phyloP scores from a whole-genome alignment of 2,797 vertebrate species.

The Peromyscus aztecus region DNA sequence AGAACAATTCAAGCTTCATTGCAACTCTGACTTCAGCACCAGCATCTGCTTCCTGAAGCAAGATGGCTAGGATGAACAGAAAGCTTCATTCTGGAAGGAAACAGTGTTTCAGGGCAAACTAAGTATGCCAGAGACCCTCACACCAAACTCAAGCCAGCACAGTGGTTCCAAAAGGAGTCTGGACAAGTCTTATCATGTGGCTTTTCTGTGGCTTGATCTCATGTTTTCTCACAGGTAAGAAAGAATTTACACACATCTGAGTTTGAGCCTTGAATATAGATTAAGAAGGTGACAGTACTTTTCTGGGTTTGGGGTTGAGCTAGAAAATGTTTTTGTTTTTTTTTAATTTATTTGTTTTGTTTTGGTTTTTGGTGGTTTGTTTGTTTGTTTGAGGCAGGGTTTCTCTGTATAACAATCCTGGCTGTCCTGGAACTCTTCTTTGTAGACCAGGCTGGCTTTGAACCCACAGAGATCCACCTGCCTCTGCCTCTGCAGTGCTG shows the following conservation, averaged over 20 bases:
- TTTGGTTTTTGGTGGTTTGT: neutral
- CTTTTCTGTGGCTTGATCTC: slow-evolving; percentile 77
- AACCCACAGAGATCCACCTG: neutral
- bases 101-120: slow-evolving; percentile 5
- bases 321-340: slow-evolving; percentile 39
- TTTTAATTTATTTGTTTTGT: slow-evolving; percentile 20
- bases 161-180: slow-evolving; percentile 64
- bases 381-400: neutral
- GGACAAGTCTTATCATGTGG: slow-evolving; percentile 74
- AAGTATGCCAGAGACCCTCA: slow-evolving; percentile 42
- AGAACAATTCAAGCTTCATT: slow-evolving; percentile 31
- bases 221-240: slow-evolving; percentile 83
- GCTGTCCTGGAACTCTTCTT: neutral
- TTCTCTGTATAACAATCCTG: neutral
- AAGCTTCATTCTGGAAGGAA: slow-evolving; percentile 32
- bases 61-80: neutral
- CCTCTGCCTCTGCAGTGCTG: neutral
- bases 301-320: neutral
- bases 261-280: slow-evolving; percentile 33
- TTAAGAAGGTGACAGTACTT: slow-evolving; percentile 62
- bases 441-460: neutral
- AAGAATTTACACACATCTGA: slow-evolving; percentile 31
- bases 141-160: neutral
- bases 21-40: slow-evolving; percentile 28
- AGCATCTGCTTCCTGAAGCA: slow-evolving; percentile 16